A percentile compares a stretch with the other conserved stretches of the same genome.
phyloP scores from a whole-genome alignment of 2,888 invertebrate genomes.

The Augochlorella aurata region DNA sequence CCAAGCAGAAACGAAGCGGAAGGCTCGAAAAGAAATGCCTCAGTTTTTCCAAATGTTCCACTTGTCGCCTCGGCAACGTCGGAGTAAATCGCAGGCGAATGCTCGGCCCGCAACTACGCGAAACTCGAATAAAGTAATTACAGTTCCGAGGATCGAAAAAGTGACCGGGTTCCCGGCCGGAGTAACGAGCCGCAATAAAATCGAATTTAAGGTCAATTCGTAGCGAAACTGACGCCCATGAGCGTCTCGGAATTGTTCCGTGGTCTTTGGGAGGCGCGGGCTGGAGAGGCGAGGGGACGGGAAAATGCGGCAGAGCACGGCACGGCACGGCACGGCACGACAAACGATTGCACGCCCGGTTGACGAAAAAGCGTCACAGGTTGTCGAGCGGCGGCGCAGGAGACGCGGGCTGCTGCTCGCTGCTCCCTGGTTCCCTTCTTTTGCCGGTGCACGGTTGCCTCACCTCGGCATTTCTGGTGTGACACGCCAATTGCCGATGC shows the following conservation, averaged over 20 bases:
- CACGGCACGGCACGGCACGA: constrained; percentile 43
- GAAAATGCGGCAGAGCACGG: constrained; percentile 8
- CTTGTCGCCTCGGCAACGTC: too few relatives aligned
- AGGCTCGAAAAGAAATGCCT: too few relatives aligned
- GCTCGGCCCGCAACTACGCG: background rate
- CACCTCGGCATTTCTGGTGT: constrained; percentile 63
- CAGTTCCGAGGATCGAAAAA: constrained; percentile 28
- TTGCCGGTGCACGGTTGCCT: constrained; percentile 38
- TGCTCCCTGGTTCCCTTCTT: constrained; percentile 47
- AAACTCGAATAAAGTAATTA: constrained; percentile 62
- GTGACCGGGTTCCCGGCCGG: constrained; percentile 25
- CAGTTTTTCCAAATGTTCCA: background rate
- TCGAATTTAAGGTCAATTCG: constrained; percentile 60
- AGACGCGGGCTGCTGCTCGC: constrained; percentile 9
- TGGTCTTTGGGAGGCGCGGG: background rate
- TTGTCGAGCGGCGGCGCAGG: constrained; percentile 41
- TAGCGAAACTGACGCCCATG: constrained; percentile 41
- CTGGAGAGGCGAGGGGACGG: constrained; percentile 19
- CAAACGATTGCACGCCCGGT: constrained; percentile 60
- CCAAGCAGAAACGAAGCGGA: too few relatives aligned
- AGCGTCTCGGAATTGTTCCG: constrained; percentile 49
- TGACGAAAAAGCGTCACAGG: constrained; percentile 58
- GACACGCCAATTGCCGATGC: constrained; percentile 70
- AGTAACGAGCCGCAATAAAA: constrained; percentile 42
- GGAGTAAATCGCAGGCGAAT: constrained; percentile 2